Base-by-base conservation (phyloP, 2,888 invertebrate species). In the Drosophila aldrichi region DNA sequence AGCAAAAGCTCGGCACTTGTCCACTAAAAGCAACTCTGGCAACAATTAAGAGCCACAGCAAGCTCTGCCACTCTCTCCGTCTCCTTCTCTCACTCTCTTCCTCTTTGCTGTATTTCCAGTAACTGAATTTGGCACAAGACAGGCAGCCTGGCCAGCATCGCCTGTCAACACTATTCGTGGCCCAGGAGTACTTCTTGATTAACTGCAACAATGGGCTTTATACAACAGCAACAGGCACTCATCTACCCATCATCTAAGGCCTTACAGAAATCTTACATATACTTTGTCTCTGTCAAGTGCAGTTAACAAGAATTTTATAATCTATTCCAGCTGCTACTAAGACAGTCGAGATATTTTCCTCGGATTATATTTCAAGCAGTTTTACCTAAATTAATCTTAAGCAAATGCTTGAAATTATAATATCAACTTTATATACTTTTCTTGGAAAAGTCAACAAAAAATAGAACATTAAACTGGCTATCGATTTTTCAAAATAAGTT, bases 41-140 rank as follows among this genome's bases (percentile, higher is more conserved):
- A 16, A 57, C 67, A 77, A 81, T 73, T 68, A 82, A 61, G 76
- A 52, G 44, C 43, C 46, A 48, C 58, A 56, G 55, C 52, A 34
- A 48, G 29, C 29, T 29, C 29, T 29, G 29, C 29, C 52, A 48
- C 16, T 40, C n/a, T 40, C 40, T 18, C 10, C 5, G 12, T 14
- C 36, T 6, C 36, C 5, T 4, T 32, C 9, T n/a, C 41, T 41
- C 41, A 6, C 18, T 7, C 5, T 18, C 64, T 52, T 3, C 6
- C 2, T 36, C 14, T 36, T 12, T 36, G 34, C 34, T 36, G 36
- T 36, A 36, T 36, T 36, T 14, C 16, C 6, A 38, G 36, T 62
- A 67, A 54, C 41, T 55, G 44, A 57, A 44, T 52, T 48, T 54
- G 51, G 48, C 22, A 44, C 41, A 36, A 20, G 40, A 29, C 14